These are phyloP conservation scores for Loriculus beryllinus DNA, from an alignment of 2,797 vertebrate species.

Conservation along the genomic window DNA sequence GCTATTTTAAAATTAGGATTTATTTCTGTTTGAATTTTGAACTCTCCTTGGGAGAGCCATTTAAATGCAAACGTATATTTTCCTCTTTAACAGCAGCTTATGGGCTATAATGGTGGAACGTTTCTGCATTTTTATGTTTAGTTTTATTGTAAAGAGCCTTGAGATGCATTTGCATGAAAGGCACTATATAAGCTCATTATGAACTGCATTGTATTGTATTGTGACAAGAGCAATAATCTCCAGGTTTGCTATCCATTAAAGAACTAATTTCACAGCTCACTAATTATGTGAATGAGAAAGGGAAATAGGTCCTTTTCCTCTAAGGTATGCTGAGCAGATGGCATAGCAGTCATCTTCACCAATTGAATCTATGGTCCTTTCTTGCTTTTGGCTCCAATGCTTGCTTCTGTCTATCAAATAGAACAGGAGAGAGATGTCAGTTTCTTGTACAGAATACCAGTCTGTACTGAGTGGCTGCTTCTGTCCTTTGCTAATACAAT, in stretches of 20 bases:
- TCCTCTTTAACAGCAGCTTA: conserved; percentile 45
- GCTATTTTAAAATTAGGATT: conserved; percentile 46
- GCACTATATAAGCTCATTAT: conserved; percentile 59
- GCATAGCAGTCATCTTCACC: conserved; percentile 39
- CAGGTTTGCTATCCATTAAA: conserved; percentile 74
- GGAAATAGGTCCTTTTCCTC: conserved; percentile 68
- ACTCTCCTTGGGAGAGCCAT: conserved; percentile 25
- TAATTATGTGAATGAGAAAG: conserved; percentile 74
- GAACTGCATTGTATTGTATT: conserved; percentile 56
- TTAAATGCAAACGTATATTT: conserved; percentile 36
- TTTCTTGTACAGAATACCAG: neutral
- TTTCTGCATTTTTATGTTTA: conserved; percentile 64
- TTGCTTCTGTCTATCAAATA: neutral
- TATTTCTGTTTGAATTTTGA: conserved; percentile 56
- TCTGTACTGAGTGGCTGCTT: neutral
- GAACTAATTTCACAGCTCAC: conserved; percentile 80
- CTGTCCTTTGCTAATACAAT: neutral
- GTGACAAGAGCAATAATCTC: conserved; percentile 68
- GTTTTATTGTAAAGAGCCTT: conserved; percentile 64
- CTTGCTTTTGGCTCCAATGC: neutral
- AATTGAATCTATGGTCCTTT: conserved; percentile 1
- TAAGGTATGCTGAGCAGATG: conserved; percentile 70
- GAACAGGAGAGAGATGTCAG: conserved; percentile 1
- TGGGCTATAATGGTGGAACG: conserved; percentile 33
- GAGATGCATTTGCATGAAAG: conserved; percentile 66